Evolutionary conservation across 2,888 invertebrate species (phyloP).

Genomic region (Amblyjoppa proteus): DNA sequence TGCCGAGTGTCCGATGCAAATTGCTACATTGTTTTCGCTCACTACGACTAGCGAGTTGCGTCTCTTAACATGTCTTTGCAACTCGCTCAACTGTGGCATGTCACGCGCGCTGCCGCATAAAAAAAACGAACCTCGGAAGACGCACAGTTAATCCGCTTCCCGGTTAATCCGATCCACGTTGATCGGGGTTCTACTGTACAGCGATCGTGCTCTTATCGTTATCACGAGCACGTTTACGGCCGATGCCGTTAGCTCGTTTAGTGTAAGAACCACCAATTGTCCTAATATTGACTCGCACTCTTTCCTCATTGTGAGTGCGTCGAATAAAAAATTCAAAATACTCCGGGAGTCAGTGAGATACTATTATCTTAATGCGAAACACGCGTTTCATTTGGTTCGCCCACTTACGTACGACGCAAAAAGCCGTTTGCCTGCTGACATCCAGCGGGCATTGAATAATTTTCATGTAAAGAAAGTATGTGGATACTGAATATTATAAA

Average conservation of each 20-base stretch:
- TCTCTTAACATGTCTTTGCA: too few species aligned
- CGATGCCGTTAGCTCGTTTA: neutral
- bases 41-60: too few species aligned
- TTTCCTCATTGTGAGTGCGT: neutral
- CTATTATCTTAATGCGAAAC: neutral
- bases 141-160: too few species aligned
- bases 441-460: neutral
- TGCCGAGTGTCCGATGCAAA: too few species aligned
- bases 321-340: neutral
- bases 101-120: too few species aligned
- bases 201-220: neutral
- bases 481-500: constrained; percentile 16
- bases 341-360: neutral
- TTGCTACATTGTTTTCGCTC: too few species aligned
- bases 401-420: too few species aligned
- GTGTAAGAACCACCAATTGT: neutral
- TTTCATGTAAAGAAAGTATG: neutral
- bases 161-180: too few species aligned
- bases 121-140: too few species aligned
- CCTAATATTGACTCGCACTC: constrained; percentile 8
- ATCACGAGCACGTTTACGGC: neutral
- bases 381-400: neutral
- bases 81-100: too few species aligned
- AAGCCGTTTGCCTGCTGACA: too few species aligned
- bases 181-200: too few species aligned